These are phyloP conservation scores for Ahaetulla prasina DNA, from an alignment of 2,113 vertebrate species.

Conservation along the genomic window DNA sequence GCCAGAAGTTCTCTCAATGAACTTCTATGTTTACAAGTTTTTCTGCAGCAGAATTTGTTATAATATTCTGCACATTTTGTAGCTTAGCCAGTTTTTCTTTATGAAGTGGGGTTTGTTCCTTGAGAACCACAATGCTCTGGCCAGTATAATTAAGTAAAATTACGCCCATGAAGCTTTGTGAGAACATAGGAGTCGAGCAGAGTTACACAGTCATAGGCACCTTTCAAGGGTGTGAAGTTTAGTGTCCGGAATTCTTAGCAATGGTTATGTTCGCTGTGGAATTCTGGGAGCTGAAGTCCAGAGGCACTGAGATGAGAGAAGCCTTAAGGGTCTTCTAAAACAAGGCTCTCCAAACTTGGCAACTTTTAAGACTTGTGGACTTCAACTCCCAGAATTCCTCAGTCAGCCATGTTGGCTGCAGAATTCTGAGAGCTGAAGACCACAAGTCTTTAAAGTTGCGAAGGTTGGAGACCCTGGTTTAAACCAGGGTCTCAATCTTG, in stretches of 20 bases:
- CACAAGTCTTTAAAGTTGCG: no score
- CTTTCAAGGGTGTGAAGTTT: background rate
- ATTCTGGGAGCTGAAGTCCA: background rate
- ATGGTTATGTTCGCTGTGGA: background rate
- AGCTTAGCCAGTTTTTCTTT: background rate
- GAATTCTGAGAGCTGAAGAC: no score
- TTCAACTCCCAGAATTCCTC: no score
- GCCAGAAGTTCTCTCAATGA: background rate
- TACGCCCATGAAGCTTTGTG: background rate
- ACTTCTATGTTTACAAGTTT: background rate
- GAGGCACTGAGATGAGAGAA: background rate
- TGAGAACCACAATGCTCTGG: background rate
- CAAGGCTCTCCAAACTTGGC: background rate
- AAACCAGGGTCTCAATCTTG: no score
- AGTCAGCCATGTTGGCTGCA: no score
- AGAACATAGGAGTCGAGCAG: background rate
- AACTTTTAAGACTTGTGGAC: background rate
- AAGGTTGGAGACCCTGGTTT: background rate
- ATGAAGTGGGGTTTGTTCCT: background rate
- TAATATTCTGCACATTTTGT: background rate
- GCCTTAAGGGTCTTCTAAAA: background rate
- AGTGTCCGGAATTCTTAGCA: background rate
- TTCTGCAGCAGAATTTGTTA: background rate
- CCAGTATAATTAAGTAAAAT: background rate
- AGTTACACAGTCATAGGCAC: background rate